These are phyloP conservation scores for Elysia crispata DNA, from an alignment of 2,888 invertebrate genomes.

Conservation along the genomic window DNA sequence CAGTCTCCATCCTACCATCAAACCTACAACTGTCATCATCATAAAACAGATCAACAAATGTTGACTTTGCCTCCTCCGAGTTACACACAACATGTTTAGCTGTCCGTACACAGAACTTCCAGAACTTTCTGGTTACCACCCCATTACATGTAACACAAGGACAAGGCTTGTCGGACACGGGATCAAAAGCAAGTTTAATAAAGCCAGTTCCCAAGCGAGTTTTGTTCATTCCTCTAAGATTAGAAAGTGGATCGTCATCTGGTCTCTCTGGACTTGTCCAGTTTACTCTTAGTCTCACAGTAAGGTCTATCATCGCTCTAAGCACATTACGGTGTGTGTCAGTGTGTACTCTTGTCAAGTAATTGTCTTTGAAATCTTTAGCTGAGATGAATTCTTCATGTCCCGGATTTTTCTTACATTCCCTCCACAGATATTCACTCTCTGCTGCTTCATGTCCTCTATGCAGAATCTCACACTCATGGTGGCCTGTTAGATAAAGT, in stretches of 20 bases:
- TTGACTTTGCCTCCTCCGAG: constrained; percentile 12
- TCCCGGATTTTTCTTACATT: constrained; percentile 30
- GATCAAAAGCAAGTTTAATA: neutral
- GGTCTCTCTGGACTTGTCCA: constrained; percentile 22
- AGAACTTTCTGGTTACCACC: neutral
- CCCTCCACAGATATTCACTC: neutral
- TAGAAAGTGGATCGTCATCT: constrained; percentile 5
- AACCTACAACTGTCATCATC: constrained; percentile 14
- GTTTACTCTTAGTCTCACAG: constrained; percentile 21
- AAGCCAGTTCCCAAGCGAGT: constrained; percentile 25
- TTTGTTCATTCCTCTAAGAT: constrained; percentile 10
- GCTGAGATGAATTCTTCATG: constrained; percentile 21
- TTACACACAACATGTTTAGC: constrained; percentile 26
- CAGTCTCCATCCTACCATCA: too few species aligned
- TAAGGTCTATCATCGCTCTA: neutral
- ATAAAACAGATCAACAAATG: neutral
- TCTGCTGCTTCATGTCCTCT: constrained; percentile 6
- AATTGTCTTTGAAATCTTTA: neutral
- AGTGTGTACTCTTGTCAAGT: constrained; percentile 4
- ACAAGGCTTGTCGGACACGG: neutral
- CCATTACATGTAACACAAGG: neutral
- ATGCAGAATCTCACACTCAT: constrained; percentile 17
- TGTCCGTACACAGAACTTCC: neutral
- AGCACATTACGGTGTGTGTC: neutral
- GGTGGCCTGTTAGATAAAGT: neutral